Evolutionary conservation across 2,888 invertebrate genomes (phyloP), one percentile per base, ranked within the genome.

Genomic region (Pediacus dermestoides): DNA sequence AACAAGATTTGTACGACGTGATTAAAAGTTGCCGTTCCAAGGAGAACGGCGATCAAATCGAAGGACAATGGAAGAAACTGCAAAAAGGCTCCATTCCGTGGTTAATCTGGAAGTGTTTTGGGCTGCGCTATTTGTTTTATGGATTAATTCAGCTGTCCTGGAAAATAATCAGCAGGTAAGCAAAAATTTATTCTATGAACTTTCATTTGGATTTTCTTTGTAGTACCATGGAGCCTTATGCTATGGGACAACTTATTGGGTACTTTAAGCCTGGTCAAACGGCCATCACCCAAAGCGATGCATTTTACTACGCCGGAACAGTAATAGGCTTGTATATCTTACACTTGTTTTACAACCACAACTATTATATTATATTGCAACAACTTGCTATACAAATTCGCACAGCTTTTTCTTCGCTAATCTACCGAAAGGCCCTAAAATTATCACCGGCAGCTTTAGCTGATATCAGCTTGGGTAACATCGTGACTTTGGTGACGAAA

Each of bases 401-500:
- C 7, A 78, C 89, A 1, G 86, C 87, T 0, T 81, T 85, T 58
- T 88, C 88, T 57, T 82, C 87, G 0, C 72, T 91, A 10, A 78
- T 91, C 42, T 90, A 88, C 63, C 76, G 88, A 62, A 92, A 91
- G 48, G 47, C 57, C 1, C 41, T 63, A 12, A 58, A 46, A 37
- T 33, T 61, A 12, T 53, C 46, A 16, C 39, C 51, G 3, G 34
- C 75, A 1, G 81, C 87, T 1, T 60, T 88, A 46, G 77, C 80
- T 3, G 76, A 82, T 57, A 84, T 86, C 2, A 85, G 87, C 2
- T 27, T 73, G 27, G 80, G 80, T 1, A 78, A 78, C 60, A 74
- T 80, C 44, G 88, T 94, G 18, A 93, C 93, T 60, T 75, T 94
- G n/a, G 73, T 95, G 39, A 89, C 92, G 1, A 95, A 93, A 63